phyloP scores from a whole-genome alignment of 2,797 vertebrate species.

The Tauraco hartlaubi region DNA sequence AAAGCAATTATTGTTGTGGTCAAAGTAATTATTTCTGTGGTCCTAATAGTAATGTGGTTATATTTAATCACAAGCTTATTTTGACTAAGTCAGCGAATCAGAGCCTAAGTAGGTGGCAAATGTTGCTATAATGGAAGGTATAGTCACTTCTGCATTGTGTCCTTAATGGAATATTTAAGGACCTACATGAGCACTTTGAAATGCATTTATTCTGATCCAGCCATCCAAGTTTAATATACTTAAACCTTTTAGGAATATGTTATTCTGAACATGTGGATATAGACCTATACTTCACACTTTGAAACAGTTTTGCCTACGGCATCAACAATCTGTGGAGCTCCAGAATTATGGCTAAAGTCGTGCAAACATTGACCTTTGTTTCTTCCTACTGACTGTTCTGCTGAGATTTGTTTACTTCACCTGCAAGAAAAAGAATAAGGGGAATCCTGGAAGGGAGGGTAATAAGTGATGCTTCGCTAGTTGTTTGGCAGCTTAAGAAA shows the following conservation, averaged over 20 bases:
- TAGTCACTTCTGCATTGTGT: neutral
- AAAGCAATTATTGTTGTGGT: conserved; percentile 2
- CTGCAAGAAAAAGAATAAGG: neutral
- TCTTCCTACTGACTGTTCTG: neutral
- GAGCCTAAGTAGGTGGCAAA: neutral
- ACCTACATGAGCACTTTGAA: neutral
- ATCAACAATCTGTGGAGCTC: neutral
- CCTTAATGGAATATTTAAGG: neutral
- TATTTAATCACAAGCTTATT: neutral
- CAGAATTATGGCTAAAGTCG: conserved; percentile 4
- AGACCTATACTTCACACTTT: conserved; percentile 1
- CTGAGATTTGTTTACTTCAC: conserved; percentile 1
- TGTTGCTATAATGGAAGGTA: neutral
- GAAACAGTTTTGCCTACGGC: neutral
- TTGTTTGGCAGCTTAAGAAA: neutral
- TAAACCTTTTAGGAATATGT: neutral
- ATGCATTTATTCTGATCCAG: neutral
- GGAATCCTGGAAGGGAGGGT: neutral
- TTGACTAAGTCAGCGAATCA: neutral
- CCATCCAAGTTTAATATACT: neutral
- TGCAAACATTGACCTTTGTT: neutral
- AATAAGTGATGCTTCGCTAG: neutral
- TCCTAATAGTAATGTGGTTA: neutral
- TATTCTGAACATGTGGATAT: neutral
- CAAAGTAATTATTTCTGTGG: conserved; percentile 2